phyloP scores from a whole-genome alignment of 2,113 vertebrate species.

The Kryptolebias marmoratus region DNA sequence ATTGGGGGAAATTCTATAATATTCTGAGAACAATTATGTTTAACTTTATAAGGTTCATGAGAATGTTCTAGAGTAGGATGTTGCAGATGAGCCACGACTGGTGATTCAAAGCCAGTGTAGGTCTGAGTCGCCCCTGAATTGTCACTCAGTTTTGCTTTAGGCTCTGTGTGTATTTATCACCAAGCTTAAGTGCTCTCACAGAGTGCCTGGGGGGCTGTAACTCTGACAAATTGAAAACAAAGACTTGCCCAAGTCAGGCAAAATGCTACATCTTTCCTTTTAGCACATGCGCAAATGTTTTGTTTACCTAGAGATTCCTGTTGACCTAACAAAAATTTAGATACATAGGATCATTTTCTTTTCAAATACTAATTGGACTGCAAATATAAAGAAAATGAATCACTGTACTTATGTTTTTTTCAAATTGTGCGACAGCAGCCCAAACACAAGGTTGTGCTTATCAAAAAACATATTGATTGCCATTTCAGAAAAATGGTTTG shows the following conservation, averaged over 20 bases:
- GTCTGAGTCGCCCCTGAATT: conserved; percentile 68
- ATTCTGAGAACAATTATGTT: conserved; percentile 7
- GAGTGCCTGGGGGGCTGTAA: conserved; percentile 69
- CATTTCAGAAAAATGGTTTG: conserved; percentile 19
- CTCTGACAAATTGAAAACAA: conserved; percentile 78
- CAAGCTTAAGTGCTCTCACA: conserved; percentile 71
- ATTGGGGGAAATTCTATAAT: conserved; percentile 1
- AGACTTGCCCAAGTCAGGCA: conserved; percentile 61
- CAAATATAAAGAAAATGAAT: background rate
- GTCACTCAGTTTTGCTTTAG: conserved; percentile 75
- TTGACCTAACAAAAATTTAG: background rate
- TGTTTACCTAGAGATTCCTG: background rate
- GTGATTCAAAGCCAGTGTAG: conserved; percentile 47
- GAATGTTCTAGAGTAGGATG: background rate
- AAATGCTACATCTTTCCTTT: conserved; percentile 45
- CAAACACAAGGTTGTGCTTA: background rate
- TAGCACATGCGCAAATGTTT: conserved; percentile 18
- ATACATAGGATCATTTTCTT: background rate
- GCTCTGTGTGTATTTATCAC: conserved; percentile 75
- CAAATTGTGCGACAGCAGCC: background rate
- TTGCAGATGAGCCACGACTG: background rate
- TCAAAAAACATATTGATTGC: conserved; percentile 3
- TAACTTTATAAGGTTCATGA: conserved; percentile 3
- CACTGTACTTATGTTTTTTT: background rate
- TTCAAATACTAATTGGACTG: background rate